Conservation (phyloP, 2,113 vertebrate species). For the Promerops cafer region DNA sequence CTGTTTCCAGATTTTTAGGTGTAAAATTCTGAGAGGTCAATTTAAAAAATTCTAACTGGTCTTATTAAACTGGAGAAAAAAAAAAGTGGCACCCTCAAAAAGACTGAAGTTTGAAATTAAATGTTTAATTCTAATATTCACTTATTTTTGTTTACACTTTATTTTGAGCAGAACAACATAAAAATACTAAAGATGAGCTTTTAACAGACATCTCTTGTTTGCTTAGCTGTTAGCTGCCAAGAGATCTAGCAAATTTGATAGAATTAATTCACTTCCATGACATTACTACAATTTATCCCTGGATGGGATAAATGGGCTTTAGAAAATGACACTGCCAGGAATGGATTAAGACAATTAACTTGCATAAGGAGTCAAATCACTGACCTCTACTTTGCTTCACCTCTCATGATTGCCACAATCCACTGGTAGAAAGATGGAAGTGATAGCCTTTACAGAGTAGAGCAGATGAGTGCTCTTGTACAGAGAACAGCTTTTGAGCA, state of each 20-base stretch:
- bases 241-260: background rate
- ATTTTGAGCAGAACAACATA: background rate
- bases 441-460: background rate
- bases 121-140: background rate
- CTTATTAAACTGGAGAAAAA: background rate
- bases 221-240: background rate
- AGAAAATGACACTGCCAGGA: background rate
- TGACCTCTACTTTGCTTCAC: background rate
- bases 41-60: background rate
- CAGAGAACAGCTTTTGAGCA: background rate
- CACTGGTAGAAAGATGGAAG: background rate
- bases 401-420: background rate
- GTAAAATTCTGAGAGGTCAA: background rate
- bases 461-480: background rate
- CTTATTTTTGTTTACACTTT: background rate
- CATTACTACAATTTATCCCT: background rate
- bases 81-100: background rate
- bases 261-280: background rate
- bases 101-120: background rate
- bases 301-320: background rate
- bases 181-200: background rate
- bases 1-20: background rate
- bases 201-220: background rate
- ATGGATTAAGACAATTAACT: slow-evolving; percentile 30
- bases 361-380: slow-evolving; percentile 19